Conservation (phyloP, 2,888 invertebrate species). For the Ophion ellenae region DNA sequence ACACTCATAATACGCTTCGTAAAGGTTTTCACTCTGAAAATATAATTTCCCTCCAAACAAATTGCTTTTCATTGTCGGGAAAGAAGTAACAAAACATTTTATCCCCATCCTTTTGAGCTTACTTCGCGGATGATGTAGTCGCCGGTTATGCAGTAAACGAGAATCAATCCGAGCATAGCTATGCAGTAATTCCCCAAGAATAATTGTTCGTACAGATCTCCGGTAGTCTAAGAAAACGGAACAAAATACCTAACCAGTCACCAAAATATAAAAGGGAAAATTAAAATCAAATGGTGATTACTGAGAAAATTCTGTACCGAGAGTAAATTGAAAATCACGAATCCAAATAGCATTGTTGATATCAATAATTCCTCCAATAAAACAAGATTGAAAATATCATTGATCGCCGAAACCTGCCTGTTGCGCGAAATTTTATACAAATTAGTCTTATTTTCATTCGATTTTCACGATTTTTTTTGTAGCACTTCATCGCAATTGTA, state of each 20-base stretch:
- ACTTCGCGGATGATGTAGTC: constrained; percentile 50
- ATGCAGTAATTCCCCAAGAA: constrained; percentile 45
- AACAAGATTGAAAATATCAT: constrained; percentile 50
- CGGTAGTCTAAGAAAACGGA: neutral
- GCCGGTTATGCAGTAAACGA: constrained; percentile 61
- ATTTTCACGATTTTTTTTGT: neutral
- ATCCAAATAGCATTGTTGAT: constrained; percentile 56
- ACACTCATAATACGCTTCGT: constrained; percentile 85
- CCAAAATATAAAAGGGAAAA: neutral
- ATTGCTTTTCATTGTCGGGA: neutral
- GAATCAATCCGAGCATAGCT: constrained; percentile 52
- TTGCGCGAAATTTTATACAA: neutral
- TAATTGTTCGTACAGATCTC: constrained; percentile 19
- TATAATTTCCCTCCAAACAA: neutral
- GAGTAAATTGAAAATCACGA: constrained; percentile 53
- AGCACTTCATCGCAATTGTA: too few species aligned
- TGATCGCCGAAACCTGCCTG: constrained; percentile 49
- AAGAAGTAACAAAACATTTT: neutral
- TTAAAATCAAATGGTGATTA: neutral
- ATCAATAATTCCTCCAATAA: constrained; percentile 60
- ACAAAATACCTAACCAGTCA: neutral
- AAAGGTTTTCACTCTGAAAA: constrained; percentile 83
- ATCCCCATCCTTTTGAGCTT: neutral
- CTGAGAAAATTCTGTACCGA: constrained; percentile 32
- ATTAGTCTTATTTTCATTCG: neutral